Conservation (phyloP, 2,888 invertebrate species). For the Drosophila multiciliata region DNA sequence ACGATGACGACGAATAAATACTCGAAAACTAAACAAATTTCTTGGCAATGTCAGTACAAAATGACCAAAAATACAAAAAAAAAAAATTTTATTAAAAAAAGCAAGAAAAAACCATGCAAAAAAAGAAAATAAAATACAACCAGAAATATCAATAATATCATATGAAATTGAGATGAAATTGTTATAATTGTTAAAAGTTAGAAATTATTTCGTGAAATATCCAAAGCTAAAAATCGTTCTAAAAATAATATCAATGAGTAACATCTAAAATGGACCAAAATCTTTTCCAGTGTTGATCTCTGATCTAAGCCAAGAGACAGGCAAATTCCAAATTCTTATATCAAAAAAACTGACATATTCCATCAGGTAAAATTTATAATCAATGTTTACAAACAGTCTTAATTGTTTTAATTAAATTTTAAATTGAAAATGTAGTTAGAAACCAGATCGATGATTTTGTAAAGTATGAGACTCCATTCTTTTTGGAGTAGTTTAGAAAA, state of each 20-base stretch:
- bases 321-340: neutral
- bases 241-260: constrained; percentile 27
- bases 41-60: constrained; percentile 62
- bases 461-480: neutral
- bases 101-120: constrained; percentile 10
- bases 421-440: constrained; percentile 12
- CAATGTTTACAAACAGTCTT: neutral
- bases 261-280: constrained; percentile 11
- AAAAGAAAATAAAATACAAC: constrained; percentile 70
- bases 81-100: constrained; percentile 18
- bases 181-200: constrained; percentile 62
- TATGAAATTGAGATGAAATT: constrained; percentile 75
- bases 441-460: neutral
- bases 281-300: neutral
- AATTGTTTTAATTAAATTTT: neutral
- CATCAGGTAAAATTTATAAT: neutral
- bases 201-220: constrained; percentile 39
- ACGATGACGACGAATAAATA: constrained; percentile 92
- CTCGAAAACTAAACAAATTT: constrained; percentile 19
- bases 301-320: neutral
- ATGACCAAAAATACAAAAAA: constrained; percentile 65
- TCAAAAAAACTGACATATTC: neutral
- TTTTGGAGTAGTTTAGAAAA: neutral
- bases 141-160: constrained; percentile 85
- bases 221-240: constrained; percentile 10